Base-by-base conservation (phyloP, 2,888 invertebrate genomes). In the Orchesellides sinensis region DNA sequence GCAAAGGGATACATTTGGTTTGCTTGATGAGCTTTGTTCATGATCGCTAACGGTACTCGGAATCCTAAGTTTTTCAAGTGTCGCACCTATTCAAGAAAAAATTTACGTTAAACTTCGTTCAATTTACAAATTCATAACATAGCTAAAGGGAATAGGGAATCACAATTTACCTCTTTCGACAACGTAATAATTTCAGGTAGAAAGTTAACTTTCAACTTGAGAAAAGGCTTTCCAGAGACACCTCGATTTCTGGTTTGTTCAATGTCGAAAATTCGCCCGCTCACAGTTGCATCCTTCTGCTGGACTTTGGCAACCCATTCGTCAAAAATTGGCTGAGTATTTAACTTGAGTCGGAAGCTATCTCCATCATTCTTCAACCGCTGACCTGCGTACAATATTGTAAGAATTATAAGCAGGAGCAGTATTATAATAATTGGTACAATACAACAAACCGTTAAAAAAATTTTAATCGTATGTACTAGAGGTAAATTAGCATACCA, bases 1-100 rank as follows among this genome's bases (percentile, higher is more conserved):
- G 99, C 99, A 91, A 97, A 99, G 0, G 99, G 99, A 90, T 99
- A 99, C 14, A 98, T 93, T 90, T 98, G 98, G 90, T 98, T 98
- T 0, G 98, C 98, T 90, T 98, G 98, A 91, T 99, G 99, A 3
- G 99, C 99, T 90, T 98, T 99, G 91, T 99, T 99, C 32, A 99
- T 98, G 87, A 99, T 99, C 0, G 98, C 96, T 89, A 99, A 91
- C 0, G 99, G 99, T 40, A 99, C 98, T 87, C 99, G 94, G 91
- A 98, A 98, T 85, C 98, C 98, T 72, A 99, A 92, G 90, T 96
- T 97, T 90, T 98, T 97, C 89, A 99, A 92, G 91, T 99, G 98
- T 65, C 98, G 93, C 32, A 98, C 92, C 92, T 92, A 85, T 35
- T 35, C 59, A 63, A 78, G 68, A 79, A n/a, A 19, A 59, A 69